Conservation (phyloP, 2,888 invertebrate genomes). For the Deroplatys truncata region DNA sequence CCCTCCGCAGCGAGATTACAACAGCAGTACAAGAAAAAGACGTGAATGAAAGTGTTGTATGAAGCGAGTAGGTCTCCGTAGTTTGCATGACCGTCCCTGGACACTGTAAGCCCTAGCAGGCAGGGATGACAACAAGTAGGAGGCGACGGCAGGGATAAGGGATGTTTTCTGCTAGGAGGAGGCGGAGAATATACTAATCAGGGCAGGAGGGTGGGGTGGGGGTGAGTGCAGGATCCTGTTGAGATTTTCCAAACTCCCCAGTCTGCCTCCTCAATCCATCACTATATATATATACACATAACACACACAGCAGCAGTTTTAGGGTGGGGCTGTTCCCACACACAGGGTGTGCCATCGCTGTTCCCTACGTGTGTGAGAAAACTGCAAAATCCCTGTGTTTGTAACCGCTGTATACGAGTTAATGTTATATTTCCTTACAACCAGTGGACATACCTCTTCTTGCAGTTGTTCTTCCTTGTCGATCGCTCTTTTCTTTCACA, state of each 20-base stretch:
- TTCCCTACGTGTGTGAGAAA: neutral
- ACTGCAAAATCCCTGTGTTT: neutral
- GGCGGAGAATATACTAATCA: neutral
- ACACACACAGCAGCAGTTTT: neutral
- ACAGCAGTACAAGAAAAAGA: neutral
- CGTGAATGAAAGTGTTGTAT: neutral
- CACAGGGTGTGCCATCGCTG: neutral
- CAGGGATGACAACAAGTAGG: neutral
- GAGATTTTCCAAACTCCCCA: constrained; percentile 49
- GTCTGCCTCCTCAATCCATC: constrained; percentile 51
- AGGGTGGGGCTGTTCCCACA: neutral
- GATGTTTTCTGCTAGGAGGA: neutral
- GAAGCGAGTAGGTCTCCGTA: neutral
- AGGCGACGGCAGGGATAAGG: neutral
- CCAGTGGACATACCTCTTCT: too few relatives aligned
- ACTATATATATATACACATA: constrained; percentile 39
- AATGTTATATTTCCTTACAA: neutral
- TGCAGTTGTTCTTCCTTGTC: neutral
- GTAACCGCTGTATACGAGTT: neutral
- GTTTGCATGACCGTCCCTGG: neutral
- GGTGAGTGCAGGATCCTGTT: constrained; percentile 50
- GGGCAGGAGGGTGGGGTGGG: neutral
- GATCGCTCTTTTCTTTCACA: too few relatives aligned
- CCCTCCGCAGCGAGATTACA: too few relatives aligned
- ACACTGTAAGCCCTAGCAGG: neutral